A percentile compares a stretch with the other conserved stretches of the same genome.
Evolutionary conservation across 2,888 invertebrate species (phyloP).

Genomic region (Odontothrips loti): DNA sequence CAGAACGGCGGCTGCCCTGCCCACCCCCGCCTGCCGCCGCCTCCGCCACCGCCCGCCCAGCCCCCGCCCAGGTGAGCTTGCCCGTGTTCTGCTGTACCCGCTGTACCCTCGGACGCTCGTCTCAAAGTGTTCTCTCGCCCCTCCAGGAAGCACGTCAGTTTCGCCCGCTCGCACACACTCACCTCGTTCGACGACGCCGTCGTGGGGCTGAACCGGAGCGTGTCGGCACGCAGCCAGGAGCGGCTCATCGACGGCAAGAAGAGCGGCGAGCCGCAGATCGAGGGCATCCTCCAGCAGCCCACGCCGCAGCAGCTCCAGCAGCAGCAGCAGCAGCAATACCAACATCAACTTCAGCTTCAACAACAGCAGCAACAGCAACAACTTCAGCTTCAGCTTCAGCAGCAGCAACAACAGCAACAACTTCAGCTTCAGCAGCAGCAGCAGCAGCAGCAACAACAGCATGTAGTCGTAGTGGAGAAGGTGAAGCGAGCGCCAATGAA

Average conservation of each 20-base stretch:
- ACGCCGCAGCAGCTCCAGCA: not conserved
- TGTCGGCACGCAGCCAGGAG: conserved; percentile 57
- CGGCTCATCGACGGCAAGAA: conserved; percentile 71
- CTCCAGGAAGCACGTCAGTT: conserved; percentile 80
- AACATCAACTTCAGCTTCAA: conserved; percentile 36
- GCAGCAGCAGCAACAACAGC: conserved; percentile 34
- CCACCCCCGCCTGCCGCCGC: conserved; percentile 39
- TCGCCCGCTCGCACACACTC: conserved; percentile 80
- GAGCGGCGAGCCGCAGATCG: conserved; percentile 30
- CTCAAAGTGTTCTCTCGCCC: too few relatives aligned
- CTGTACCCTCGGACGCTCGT: conserved; percentile 50
- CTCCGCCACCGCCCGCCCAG: conserved; percentile 47
- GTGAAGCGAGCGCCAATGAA: conserved; percentile 81
- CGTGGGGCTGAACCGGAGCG: conserved; percentile 47
- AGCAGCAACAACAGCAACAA: conserved; percentile 8
- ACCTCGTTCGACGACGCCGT: conserved; percentile 76
- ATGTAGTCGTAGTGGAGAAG: conserved; percentile 58
- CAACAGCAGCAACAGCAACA: conserved; percentile 37
- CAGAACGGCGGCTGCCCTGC: conserved; percentile 42
- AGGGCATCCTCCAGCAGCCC: conserved; percentile 39
- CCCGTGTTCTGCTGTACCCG: conserved; percentile 40
- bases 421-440: conserved; percentile 29
- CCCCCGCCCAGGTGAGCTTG: conserved; percentile 50
- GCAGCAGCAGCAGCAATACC: conserved; percentile 24
- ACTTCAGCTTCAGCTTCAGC: not conserved